These are phyloP conservation scores for Istiophorus platypterus DNA, from an alignment of 2,113 vertebrate genomes.

Conservation along the genomic window DNA sequence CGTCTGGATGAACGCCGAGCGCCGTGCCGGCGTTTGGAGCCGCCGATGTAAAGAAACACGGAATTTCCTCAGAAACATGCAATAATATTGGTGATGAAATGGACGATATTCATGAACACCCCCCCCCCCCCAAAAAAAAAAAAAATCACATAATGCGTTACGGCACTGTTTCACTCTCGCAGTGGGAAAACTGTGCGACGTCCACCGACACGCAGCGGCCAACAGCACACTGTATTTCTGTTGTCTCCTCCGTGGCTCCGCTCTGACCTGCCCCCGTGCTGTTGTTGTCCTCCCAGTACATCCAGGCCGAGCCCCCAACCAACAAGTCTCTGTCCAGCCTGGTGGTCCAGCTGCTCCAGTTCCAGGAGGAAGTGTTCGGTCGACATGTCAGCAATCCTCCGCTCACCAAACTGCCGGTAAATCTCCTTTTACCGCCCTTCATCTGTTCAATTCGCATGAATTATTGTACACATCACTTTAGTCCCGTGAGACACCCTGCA, in stretches of 20 bases:
- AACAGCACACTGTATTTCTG: not conserved
- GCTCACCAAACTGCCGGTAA: constrained; percentile 93
- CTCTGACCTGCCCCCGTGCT: not conserved
- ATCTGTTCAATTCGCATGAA: not conserved
- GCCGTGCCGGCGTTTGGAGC: not conserved
- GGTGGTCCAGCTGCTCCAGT: constrained; percentile 96
- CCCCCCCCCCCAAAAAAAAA: too few species aligned
- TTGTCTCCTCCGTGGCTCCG: not conserved
- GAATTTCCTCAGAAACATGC: not conserved
- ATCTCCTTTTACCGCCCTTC: constrained; percentile 30
- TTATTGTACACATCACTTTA: not conserved
- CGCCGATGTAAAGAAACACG: not conserved
- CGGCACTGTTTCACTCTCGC: not conserved
- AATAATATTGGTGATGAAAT: not conserved
- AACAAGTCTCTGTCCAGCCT: constrained; percentile 98
- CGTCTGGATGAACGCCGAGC: constrained; percentile 10
- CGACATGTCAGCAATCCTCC: constrained; percentile 98
- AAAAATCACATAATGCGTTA: not conserved
- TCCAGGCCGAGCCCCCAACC: constrained; percentile 96
- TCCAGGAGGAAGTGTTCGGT: constrained; percentile 98
- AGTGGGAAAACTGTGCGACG: not conserved
- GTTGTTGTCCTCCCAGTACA: constrained; percentile 85
- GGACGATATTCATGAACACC: not conserved
- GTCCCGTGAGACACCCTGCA: not conserved
- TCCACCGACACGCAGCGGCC: not conserved